These are phyloP conservation scores for Dromius quadrimaculatus DNA, from an alignment of 2,888 invertebrate species.

Conservation along the genomic window DNA sequence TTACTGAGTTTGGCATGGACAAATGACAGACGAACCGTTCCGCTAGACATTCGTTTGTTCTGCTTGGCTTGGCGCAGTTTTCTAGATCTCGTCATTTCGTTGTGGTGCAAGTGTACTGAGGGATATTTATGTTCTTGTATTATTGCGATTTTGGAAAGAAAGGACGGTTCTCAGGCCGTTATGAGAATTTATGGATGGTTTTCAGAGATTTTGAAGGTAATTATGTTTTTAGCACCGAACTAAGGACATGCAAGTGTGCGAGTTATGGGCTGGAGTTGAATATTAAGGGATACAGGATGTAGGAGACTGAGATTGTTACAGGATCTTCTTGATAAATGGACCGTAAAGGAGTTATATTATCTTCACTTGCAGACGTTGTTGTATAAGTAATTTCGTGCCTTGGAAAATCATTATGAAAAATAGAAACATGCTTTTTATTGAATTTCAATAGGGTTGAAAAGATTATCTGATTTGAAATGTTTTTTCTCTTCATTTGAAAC, in stretches of 20 bases:
- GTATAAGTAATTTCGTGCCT: too few species aligned
- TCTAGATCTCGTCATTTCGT: slow-evolving; percentile 19
- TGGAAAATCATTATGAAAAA: too few species aligned
- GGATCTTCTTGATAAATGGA: slow-evolving; percentile 23
- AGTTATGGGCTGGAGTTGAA: slow-evolving; percentile 5
- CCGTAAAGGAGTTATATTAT: slow-evolving; percentile 16
- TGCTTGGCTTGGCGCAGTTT: slow-evolving; percentile 33
- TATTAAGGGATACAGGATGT: slow-evolving; percentile 26
- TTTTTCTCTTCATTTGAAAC: too few species aligned
- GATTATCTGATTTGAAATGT: too few species aligned
- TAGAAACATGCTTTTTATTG: too few species aligned
- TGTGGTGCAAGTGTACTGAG: slow-evolving; percentile 19
- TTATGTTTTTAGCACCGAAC: slow-evolving; percentile 35
- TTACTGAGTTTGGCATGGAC: slow-evolving; percentile 35
- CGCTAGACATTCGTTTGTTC: slow-evolving; percentile 32
- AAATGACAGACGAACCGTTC: slow-evolving; percentile 39
- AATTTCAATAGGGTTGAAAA: too few species aligned
- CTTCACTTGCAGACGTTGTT: too few species aligned
- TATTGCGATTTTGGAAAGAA: slow-evolving; percentile 41
- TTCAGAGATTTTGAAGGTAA: slow-evolving; percentile 37
- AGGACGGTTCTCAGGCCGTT: slow-evolving; percentile 31
- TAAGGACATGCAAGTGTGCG: slow-evolving; percentile 30
- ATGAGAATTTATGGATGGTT: slow-evolving; percentile 26
- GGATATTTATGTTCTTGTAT: slow-evolving; percentile 44
- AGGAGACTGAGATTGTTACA: slow-evolving; percentile 4